Evolutionary conservation across 2,113 vertebrate species (phyloP), one percentile per base, ranked within the genome.

Genomic region (Nerophis ophidion): DNA sequence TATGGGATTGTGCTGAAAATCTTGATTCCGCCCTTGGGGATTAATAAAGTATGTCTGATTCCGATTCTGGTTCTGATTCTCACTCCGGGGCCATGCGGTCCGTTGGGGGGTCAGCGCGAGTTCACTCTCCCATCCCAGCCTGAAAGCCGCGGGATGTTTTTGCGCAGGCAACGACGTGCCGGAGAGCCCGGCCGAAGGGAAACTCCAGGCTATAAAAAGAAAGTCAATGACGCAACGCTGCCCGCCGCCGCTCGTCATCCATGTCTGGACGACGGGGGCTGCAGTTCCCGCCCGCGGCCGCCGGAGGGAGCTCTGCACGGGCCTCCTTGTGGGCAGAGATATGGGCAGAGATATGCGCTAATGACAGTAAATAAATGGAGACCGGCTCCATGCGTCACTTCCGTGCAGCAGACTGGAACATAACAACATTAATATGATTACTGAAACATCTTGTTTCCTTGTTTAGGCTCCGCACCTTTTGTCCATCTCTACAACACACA

Each of bases 141-240:
- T 82, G 73, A 40, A 89, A 91, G 79, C 89, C 89, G 89, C 89
- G 89, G 89, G 89, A 90, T 90, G 89, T 90, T 90, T 91, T 78
- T 86, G 77, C 79, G 79, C 85, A 90, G 26, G 26, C 79, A 90
- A 91, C 87, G 89, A 88, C 26, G 81, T 85, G 63, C 86, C 87
- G 88, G 88, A 89, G 88, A 86, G 83, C 79, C 82, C 74, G 68
- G 59, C 77, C 80, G 81, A 70, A 79, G 89, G 89, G 90, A 91
- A 91, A 91, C 89, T 91, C 89, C 90, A 89, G 84, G 74, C 85
- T 89, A 89, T 89, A 88, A 89, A 88, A 89, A 91, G 82, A 76
- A 26, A 26, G 35, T 58, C 63, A 71, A 87, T 90, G 89, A 90
- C 87, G 86, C 84, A 83, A 79, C 74, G 61, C 70, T 59, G 36